A percentile compares a stretch with the other conserved stretches of the same genome.
These are phyloP conservation scores for Ctenopoma multispine DNA, from an alignment of 2,797 vertebrate genomes.

Conservation along the genomic window DNA sequence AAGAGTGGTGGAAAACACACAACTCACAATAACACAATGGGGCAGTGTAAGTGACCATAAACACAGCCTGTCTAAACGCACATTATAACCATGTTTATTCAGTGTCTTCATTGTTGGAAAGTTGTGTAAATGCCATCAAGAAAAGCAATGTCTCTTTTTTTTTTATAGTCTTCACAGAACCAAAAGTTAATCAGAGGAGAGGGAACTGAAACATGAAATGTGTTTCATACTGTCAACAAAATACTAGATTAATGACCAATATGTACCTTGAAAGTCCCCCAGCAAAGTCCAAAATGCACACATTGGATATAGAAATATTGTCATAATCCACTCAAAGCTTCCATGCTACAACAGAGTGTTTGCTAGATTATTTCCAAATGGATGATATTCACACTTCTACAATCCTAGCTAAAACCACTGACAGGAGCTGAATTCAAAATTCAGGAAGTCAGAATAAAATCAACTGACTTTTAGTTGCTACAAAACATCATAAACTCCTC, in stretches of 20 bases:
- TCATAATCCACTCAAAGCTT: slow-evolving; percentile 23
- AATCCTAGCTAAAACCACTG: slow-evolving; percentile 3
- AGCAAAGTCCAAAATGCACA: neutral
- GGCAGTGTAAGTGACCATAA: slow-evolving; percentile 37
- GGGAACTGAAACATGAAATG: neutral
- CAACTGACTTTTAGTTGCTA: neutral
- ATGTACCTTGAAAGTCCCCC: slow-evolving; percentile 4
- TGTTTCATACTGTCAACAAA: neutral
- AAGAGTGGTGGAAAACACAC: slow-evolving; percentile 61
- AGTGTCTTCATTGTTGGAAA: slow-evolving; percentile 18
- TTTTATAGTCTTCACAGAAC: neutral
- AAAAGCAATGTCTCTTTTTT: slow-evolving; percentile 1
- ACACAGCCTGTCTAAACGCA: slow-evolving; percentile 42
- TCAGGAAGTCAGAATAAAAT: slow-evolving; percentile 13
- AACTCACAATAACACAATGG: slow-evolving; percentile 51
- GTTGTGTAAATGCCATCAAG: slow-evolving; percentile 10
- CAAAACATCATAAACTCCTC: neutral
- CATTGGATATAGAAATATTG: slow-evolving; percentile 3
- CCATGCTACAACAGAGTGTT: slow-evolving; percentile 31
- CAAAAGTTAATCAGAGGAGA: slow-evolving; percentile 12
- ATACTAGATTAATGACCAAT: neutral
- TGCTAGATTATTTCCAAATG: slow-evolving; percentile 50
- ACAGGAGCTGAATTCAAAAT: slow-evolving; percentile 21
- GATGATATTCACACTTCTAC: neutral
- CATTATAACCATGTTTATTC: slow-evolving; percentile 37